Evolutionary conservation across 2,888 invertebrate species (phyloP).

Genomic region (Elegia similella): DNA sequence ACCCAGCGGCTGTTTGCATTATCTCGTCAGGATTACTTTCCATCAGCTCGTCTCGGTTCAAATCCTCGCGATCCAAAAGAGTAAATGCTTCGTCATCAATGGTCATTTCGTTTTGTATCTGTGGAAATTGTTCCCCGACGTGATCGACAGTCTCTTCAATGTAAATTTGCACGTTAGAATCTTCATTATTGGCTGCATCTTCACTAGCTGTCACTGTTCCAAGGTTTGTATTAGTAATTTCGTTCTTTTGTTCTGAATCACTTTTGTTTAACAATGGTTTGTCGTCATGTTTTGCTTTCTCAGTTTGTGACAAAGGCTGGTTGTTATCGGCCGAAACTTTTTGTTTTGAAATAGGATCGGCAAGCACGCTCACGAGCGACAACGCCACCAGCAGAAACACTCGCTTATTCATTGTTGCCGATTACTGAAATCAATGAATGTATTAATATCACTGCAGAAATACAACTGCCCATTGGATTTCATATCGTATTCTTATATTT

Average conservation of each 20-base stretch:
- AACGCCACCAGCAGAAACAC: constrained; percentile 43
- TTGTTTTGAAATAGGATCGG: constrained; percentile 46
- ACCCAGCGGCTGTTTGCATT: constrained; percentile 68
- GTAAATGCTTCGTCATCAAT: constrained; percentile 24
- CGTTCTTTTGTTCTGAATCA: constrained; percentile 40
- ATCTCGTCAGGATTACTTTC: constrained; percentile 56
- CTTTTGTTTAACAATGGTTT: constrained; percentile 37
- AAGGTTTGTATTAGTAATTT: constrained; percentile 31
- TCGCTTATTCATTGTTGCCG: constrained; percentile 62
- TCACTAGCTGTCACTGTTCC: constrained; percentile 25
- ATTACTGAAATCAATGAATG: constrained; percentile 44
- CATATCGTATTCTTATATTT: constrained; percentile 50
- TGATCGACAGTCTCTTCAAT: constrained; percentile 48
- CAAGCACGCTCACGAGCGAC: constrained; percentile 45
- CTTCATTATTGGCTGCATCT: constrained; percentile 28
- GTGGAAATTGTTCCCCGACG: constrained; percentile 22
- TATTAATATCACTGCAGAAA: constrained; percentile 10
- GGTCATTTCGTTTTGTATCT: constrained; percentile 22
- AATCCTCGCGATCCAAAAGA: constrained; percentile 33
- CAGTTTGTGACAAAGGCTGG: constrained; percentile 33
- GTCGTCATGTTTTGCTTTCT: constrained; percentile 41
- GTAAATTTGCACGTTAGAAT: constrained; percentile 43
- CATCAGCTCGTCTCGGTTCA: constrained; percentile 36
- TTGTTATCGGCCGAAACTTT: constrained; percentile 36
- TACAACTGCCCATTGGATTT: neutral